phyloP scores from a whole-genome alignment of 2,797 vertebrate genomes.

The Pseudocheirus occidentalis region DNA sequence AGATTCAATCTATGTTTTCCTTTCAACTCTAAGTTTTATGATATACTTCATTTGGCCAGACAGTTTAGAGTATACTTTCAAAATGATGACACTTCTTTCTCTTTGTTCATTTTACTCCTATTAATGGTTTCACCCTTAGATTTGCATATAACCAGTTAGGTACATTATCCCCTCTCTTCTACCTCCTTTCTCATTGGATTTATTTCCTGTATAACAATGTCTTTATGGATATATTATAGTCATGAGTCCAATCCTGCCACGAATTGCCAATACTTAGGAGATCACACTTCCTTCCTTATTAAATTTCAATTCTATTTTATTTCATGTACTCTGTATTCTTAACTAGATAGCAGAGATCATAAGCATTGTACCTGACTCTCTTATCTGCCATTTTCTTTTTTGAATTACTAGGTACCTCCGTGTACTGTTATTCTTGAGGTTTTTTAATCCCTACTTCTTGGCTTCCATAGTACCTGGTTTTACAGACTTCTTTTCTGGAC shows the following conservation, averaged over 20 bases:
- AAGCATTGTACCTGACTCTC: background rate
- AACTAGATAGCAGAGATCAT: background rate
- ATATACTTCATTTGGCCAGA: background rate
- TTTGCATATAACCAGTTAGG: background rate
- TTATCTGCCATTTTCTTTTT: background rate
- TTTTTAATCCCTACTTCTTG: background rate
- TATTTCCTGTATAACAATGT: constrained; percentile 31
- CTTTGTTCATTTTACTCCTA: background rate
- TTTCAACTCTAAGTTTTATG: background rate
- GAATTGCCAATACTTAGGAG: background rate
- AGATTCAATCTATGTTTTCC: background rate
- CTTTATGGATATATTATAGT: background rate
- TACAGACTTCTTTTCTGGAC: background rate
- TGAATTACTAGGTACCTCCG: background rate
- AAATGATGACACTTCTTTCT: background rate
- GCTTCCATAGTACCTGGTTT: background rate
- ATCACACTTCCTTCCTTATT: constrained; percentile 4
- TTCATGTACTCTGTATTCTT: background rate
- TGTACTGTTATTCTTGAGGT: background rate
- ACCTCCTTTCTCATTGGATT: background rate
- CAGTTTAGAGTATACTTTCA: background rate
- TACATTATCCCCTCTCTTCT: background rate
- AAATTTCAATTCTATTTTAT: background rate
- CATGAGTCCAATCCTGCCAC: constrained; percentile 11
- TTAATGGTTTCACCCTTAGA: background rate